Base-by-base conservation (phyloP, 64 coral and sea anemone genomes). In the Pocillopora damicornis region DNA sequence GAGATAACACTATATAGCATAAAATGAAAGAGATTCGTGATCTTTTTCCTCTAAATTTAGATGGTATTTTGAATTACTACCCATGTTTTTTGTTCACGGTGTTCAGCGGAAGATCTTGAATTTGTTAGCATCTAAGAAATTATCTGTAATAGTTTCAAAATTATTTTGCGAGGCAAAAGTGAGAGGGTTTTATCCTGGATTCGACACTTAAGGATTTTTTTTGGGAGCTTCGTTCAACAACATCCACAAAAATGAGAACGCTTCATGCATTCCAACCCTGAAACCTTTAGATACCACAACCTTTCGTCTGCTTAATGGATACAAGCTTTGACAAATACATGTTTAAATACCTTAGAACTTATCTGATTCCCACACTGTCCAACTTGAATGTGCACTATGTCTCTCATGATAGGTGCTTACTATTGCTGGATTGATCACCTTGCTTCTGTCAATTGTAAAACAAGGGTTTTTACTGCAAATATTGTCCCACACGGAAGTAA, bases 361-460 rank as follows among this genome's bases (percentile, higher is more conserved):
- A 97, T 69, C 86, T 97, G 94, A 76, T 97, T 97, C 37, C 94
- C 94, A 25, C 94, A 97, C 35, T 97, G 94, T 42, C 94, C 94
- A 63, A 97, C 91, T 82, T 97, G 94, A 17, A 97, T 88, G 69
- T 97, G 94, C 59, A 97, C 94, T 20, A 97, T 97, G 74, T 97
- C 94, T 73, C 94, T 87, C 94, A 97, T 97, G 81, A 72, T 73
- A 67, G 0, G 14, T 45, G 42, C 4, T 4, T 37, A 17, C n/a
- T 15, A 22, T 22, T 71, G 0, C n/a, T 71, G 67, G 67, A 71
- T 68, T 73, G 13, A 37, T 85, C 81, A 85, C 63, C 63, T 85
- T 66, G 26, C 68, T 25, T 65, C 81, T 85, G 42, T 38, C 37
- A 13, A 85, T 58, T 72, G 58, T 11, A 51, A 72, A 69, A 14